These are phyloP conservation scores for Axis porcinus DNA, from an alignment of 2,113 vertebrate species.

Conservation along the genomic window DNA sequence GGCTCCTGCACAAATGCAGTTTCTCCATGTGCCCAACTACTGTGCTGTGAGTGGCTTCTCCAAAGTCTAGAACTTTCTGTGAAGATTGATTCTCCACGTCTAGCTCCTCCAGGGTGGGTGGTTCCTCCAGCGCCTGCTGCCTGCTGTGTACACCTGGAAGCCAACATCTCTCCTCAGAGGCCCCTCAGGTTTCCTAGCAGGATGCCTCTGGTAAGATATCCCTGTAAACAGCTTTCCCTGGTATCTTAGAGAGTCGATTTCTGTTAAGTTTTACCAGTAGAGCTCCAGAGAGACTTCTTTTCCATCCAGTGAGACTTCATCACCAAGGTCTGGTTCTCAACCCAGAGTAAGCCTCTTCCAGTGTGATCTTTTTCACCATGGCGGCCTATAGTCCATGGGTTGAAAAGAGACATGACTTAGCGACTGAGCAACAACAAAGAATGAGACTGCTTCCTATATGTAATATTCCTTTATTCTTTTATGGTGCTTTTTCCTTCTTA, in stretches of 20 bases:
- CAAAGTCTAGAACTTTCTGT: not conserved
- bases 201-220: not conserved
- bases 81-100: not conserved
- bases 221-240: not conserved
- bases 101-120: not conserved
- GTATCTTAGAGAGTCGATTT: not conserved
- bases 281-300: not conserved
- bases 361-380: not conserved
- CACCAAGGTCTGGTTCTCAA: not conserved
- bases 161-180: not conserved
- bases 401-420: not conserved
- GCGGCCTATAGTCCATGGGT: not conserved
- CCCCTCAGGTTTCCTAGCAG: not conserved
- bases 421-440: not conserved
- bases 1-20: not conserved
- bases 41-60: not conserved
- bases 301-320: not conserved
- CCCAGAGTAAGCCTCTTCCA: not conserved
- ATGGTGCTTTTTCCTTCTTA: not conserved
- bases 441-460: not conserved
- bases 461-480: not conserved
- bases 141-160: not conserved
- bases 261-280: not conserved
- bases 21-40: not conserved
- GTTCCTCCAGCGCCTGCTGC: accelerated